Conservation (phyloP, 2,797 vertebrate genomes). For the Steatocranus sp. region DNA sequence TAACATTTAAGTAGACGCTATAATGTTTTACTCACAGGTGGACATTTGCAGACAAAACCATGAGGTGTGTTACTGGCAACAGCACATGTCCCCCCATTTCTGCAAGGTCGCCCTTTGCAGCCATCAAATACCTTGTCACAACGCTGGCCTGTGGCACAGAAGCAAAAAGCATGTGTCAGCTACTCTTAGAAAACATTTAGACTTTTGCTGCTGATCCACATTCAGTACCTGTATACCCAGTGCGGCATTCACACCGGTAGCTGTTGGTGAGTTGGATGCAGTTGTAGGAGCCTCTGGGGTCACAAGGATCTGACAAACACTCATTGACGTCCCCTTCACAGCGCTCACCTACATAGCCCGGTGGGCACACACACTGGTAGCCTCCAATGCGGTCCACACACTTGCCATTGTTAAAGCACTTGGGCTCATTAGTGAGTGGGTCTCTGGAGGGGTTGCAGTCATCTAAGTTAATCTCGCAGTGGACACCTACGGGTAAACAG, state of each 20-base stretch:
- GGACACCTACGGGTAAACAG: conserved; percentile 78
- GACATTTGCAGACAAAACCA: conserved; percentile 89
- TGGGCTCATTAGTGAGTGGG: conserved; percentile 84
- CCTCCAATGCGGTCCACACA: conserved; percentile 94
- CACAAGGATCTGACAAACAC: conserved; percentile 95
- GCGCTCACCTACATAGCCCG: conserved; percentile 94
- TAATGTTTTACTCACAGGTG: conserved; percentile 76
- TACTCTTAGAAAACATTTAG: not conserved
- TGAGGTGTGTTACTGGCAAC: conserved; percentile 89
- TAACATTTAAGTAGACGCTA: not conserved
- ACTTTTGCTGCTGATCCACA: not conserved
- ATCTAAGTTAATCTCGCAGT: conserved; percentile 96
- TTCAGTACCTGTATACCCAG: conserved; percentile 86
- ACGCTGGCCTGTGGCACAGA: conserved; percentile 79
- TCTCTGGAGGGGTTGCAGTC: conserved; percentile 89
- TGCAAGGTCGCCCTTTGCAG: conserved; percentile 87
- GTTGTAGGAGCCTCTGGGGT: conserved; percentile 91
- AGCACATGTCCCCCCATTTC: conserved; percentile 87
- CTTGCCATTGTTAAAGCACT: conserved; percentile 94
- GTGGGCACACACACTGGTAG: conserved; percentile 88
- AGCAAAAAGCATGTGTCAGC: not conserved
- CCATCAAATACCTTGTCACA: conserved; percentile 92
- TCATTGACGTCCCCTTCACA: conserved; percentile 98
- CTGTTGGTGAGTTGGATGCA: conserved; percentile 95
- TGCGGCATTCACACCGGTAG: conserved; percentile 93